phyloP scores from a whole-genome alignment of 2,113 vertebrate genomes.

The Arothron firmamentum region DNA sequence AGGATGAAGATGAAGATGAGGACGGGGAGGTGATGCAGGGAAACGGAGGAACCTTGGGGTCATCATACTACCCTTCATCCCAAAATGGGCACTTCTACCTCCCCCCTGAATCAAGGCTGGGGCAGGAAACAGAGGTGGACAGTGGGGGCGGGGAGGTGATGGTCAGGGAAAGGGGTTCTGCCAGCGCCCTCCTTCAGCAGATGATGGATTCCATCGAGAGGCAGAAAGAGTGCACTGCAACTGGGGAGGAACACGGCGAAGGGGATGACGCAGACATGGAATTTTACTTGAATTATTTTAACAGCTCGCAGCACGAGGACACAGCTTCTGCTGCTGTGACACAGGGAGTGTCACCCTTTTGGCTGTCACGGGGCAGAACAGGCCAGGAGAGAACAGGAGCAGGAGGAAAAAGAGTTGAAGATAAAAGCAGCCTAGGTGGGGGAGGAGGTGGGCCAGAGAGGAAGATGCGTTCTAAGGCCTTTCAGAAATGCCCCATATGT shows the following conservation, averaged over 20 bases:
- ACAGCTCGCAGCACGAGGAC: slow-evolving; percentile 80
- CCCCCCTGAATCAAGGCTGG: slow-evolving; percentile 71
- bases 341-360: slow-evolving; percentile 85
- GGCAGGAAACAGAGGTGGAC: slow-evolving; percentile 70
- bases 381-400: slow-evolving; percentile 67
- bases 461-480: slow-evolving; percentile 99
- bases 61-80: slow-evolving; percentile 78
- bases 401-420: slow-evolving; percentile 31
- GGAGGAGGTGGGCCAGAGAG: slow-evolving; percentile 72
- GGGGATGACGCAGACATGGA: slow-evolving; percentile 92
- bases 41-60: slow-evolving; percentile 59
- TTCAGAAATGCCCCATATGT: slow-evolving; percentile 99
- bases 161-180: slow-evolving; percentile 79
- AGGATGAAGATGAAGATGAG: slow-evolving; percentile 81
- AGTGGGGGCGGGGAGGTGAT: slow-evolving; percentile 63
- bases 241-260: slow-evolving; percentile 79
- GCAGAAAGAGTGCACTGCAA: slow-evolving; percentile 67
- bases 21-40: slow-evolving; percentile 65
- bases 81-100: slow-evolving; percentile 83
- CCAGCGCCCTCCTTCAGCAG: slow-evolving; percentile 90
- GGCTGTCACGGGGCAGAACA: slow-evolving; percentile 66
- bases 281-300: slow-evolving; percentile 99
- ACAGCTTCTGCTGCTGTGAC: slow-evolving; percentile 66
- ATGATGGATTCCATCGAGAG: slow-evolving; percentile 92
- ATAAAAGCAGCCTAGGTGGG: slow-evolving; percentile 37